Conservation (phyloP, 2,113 vertebrate species). For the Micronycteris hirsuta region DNA sequence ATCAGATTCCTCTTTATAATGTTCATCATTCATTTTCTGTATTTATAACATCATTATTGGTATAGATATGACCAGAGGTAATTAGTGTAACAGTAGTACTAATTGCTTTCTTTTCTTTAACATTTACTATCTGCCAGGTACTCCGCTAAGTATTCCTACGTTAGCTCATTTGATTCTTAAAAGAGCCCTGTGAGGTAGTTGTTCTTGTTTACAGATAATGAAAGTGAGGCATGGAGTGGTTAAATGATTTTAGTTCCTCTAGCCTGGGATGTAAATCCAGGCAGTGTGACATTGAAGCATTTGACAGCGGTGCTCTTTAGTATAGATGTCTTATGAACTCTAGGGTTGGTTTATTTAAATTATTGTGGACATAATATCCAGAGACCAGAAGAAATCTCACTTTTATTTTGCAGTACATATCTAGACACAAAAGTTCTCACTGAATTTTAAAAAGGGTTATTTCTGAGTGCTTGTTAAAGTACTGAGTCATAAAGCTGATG, state of each 20-base stretch:
- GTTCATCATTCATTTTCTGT: neutral
- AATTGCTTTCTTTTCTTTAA: neutral
- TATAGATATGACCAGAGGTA: neutral
- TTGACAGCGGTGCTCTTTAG: neutral
- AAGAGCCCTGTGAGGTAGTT: neutral
- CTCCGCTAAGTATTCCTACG: neutral
- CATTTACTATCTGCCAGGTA: neutral
- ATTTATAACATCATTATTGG: neutral
- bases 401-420: slow-evolving; percentile 5
- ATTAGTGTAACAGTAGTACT: neutral
- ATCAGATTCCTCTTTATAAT: neutral
- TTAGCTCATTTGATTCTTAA: neutral
- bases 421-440: neutral
- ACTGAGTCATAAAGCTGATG: neutral
- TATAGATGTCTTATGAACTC: neutral
- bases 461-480: neutral
- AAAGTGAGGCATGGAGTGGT: neutral
- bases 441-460: neutral
- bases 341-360: neutral
- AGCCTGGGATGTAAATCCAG: neutral
- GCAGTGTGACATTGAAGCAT: neutral
- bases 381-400: neutral
- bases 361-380: neutral
- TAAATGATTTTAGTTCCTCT: neutral
- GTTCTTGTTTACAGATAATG: neutral